phyloP scores from a whole-genome alignment of 64 coral and sea anemone genomes.

The Hydrozoanthus tunicans region DNA sequence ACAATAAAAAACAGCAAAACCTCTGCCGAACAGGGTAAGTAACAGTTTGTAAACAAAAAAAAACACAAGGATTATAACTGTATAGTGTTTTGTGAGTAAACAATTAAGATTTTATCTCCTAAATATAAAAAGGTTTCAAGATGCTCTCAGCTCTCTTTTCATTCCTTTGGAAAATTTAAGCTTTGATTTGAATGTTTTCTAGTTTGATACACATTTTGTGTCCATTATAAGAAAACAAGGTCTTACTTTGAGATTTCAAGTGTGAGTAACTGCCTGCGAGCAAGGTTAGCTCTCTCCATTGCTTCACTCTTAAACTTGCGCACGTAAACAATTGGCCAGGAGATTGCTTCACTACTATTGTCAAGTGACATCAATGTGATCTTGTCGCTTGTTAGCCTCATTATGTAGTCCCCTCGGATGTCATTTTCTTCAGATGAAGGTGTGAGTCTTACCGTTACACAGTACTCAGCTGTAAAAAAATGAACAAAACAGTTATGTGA shows the following conservation, averaged over 20 bases:
- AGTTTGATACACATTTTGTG: background rate
- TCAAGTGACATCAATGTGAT: slow-evolving; percentile 16
- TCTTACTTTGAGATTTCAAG: slow-evolving; percentile 44
- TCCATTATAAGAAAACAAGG: background rate
- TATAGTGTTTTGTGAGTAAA: too few relatives aligned
- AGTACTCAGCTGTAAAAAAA: slow-evolving; percentile 18
- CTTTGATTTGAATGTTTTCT: background rate
- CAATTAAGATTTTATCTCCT: too few relatives aligned
- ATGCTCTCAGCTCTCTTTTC: too few relatives aligned
- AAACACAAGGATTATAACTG: too few relatives aligned
- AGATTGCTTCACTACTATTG: slow-evolving; percentile 1
- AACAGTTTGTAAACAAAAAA: too few relatives aligned
- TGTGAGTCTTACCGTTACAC: slow-evolving; percentile 33
- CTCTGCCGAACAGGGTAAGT: too few relatives aligned
- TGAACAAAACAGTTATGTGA: background rate
- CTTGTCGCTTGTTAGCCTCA: slow-evolving; percentile 25
- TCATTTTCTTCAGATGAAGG: slow-evolving; percentile 47
- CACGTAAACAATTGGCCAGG: slow-evolving; percentile 49
- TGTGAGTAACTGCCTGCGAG: slow-evolving; percentile 20
- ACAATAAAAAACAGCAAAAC: too few relatives aligned
- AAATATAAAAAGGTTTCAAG: too few relatives aligned
- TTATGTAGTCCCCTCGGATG: slow-evolving; percentile 39
- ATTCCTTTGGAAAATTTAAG: too few relatives aligned
- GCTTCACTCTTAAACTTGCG: slow-evolving; percentile 55
- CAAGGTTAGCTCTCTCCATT: background rate